Percentiles rank a stretch among this genome's conserved stretches.
Conservation (phyloP, 2,113 vertebrate species). For the Mungos mungo region DNA sequence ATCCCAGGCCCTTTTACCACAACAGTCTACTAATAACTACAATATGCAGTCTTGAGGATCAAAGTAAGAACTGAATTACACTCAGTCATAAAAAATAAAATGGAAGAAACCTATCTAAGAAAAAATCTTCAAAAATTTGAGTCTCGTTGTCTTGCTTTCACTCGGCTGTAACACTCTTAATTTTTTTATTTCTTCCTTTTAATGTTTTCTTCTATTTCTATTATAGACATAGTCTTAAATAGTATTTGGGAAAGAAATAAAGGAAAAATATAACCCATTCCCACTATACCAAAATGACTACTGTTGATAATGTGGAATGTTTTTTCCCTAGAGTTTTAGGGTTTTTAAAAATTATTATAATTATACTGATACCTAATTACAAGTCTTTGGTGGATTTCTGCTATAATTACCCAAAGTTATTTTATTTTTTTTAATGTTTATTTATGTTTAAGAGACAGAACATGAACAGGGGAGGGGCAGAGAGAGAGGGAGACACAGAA, state of each 20-base stretch:
- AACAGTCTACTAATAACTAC: background rate
- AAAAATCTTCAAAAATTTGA: background rate
- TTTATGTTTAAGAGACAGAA: too few relatives aligned
- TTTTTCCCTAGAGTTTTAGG: background rate
- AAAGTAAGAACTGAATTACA: background rate
- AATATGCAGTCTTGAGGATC: background rate
- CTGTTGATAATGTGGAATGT: background rate
- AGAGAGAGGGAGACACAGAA: too few relatives aligned
- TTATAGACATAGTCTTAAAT: background rate
- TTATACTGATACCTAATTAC: background rate
- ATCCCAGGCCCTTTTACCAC: background rate
- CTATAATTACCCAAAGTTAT: background rate
- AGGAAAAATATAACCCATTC: background rate
- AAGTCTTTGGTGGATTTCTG: slow-evolving; percentile 2
- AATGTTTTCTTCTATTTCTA: background rate
- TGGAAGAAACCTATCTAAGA: background rate
- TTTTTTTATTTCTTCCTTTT: background rate
- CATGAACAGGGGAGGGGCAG: too few relatives aligned
- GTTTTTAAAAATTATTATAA: background rate
- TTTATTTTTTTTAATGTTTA: background rate
- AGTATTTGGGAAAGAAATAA: background rate
- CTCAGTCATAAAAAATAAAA: slow-evolving; percentile 14
- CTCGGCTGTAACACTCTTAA: background rate
- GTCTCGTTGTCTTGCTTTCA: background rate
- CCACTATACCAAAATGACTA: background rate